Base-by-base conservation (phyloP, 1,140 invertebrate genomes). In the Camponotus vicinus region DNA sequence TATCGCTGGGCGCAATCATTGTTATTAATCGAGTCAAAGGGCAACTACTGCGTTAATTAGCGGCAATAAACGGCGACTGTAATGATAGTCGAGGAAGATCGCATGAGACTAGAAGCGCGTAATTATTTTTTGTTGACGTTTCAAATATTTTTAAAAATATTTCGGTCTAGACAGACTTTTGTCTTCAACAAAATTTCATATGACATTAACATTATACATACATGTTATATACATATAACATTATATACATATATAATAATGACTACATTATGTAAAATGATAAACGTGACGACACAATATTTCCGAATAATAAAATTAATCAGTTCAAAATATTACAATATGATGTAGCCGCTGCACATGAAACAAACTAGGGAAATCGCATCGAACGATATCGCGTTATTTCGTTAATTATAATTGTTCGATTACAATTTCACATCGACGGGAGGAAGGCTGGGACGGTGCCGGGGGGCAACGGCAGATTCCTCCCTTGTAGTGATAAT, bases 11-110 rank as follows among this genome's bases (percentile, higher is more conserved):
- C 75, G 87, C 80, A 85, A 27, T 89, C 88, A 55, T 71, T 77
- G 80, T 61, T 88, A 85, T 49, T 85, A 76, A 86, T 80, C 83
- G 87, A 59, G 79, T 70, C 75, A 86, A 75, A 80, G 88, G 67
- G 75, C 70, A 80, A 71, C 55, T 73, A 55, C 79, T 40, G 69
- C 18, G 69, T 7, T 83, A 83, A 83, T 83, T 83, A 83, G 55
- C 69, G 32, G 40, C 55, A 49, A 63, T 83, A 73, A 83, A 75
- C 79, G 32, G 52, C 34, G 21, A 45, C 34, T 40, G 13, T 37
- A 67, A 52, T 34, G 67, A 45, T 59, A 42, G 3, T 8, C 15
- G 18, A 70, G 9, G 15, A 49, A 75, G 42, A n/a, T 61, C 40
- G 67, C 27, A 13, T 21, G 11, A 7, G 18, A n/a, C 37, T n/a